Evolutionary conservation across 2,797 vertebrate species (phyloP), one percentile per base, ranked within the genome.

Genomic region (Enteromius afrohamiltoni): DNA sequence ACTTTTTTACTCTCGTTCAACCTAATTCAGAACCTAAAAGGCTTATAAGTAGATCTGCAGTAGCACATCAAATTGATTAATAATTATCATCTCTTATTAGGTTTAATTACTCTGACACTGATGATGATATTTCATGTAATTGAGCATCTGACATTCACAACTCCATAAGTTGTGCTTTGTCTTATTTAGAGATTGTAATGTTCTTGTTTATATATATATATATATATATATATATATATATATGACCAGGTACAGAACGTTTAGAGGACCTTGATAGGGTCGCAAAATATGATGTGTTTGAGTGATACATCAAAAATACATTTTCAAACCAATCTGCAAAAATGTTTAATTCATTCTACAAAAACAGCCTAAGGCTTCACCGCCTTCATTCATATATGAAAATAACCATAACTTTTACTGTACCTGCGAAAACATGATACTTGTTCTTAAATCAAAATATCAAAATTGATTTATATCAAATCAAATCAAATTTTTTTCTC

Each of bases 61-160:
- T 40, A 76, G 21, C 21, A 4, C 13, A 40, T 75, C 73, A 58
- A 21, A 76, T 16, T 76, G 51, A 76, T 76, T 76, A 23, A 76
- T 76, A 23, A 76, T 58, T n/a, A 58, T 58, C 45, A 31, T 31
- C 26, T 14, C 45, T 47, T 62, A 8, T 9, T 49, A 19, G 11
- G 23, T 58, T 58, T 58, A 76, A 76, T 76, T 76, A 40, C 34
- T 58, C 21, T 58, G 31, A 76, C 58, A 58, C 51, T 58, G 51
- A 76, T 74, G 10, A 74, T 21, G 70, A 74, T 73, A 73, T 75
- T 58, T 34, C 16, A 58, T 62, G 23, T 42, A 29, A 47, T 26
- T 45, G 40, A 64, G 23, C 4, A 19, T 49, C 45, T 49, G 58
- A 17, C 55, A 77, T 45, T 23, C 16, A 47, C 9, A 77, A 45